Evolutionary conservation across 2,888 invertebrate species (phyloP).

Genomic region (Orchesella flavescens): DNA sequence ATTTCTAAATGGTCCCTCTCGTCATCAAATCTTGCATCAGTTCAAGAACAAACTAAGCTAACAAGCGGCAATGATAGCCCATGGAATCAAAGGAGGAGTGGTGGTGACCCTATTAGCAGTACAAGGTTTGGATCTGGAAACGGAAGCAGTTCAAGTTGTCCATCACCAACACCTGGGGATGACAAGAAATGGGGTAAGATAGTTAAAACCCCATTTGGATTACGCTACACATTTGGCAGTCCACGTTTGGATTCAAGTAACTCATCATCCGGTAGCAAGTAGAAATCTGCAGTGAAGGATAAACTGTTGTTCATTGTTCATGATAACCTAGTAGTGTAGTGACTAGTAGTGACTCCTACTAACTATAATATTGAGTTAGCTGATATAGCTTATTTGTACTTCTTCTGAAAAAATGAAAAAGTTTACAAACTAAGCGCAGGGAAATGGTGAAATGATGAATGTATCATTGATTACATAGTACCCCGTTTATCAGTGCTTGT

Average conservation of each 20-base stretch:
- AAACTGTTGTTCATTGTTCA: neutral
- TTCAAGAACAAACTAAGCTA: conserved; percentile 65
- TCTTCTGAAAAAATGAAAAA: conserved; percentile 62
- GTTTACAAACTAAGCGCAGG: conserved; percentile 44
- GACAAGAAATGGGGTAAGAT: conserved; percentile 71
- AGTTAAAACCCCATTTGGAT: conserved; percentile 72
- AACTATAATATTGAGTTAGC: neutral
- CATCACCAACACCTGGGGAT: conserved; percentile 56
- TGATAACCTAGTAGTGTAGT: neutral
- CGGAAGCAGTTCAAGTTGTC: conserved; percentile 28
- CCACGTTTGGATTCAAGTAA: conserved; percentile 38
- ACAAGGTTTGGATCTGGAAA: conserved; percentile 28
- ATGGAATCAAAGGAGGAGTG: conserved; percentile 68
- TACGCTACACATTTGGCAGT: conserved; percentile 71
- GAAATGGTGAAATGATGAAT: too few relatives aligned
- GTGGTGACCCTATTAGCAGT: conserved; percentile 52
- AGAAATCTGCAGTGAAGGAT: neutral
- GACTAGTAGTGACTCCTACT: neutral
- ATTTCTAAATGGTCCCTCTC: conserved; percentile 70
- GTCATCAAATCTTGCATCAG: conserved; percentile 67
- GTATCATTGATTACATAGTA: too few relatives aligned
- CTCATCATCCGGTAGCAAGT: conserved; percentile 20
- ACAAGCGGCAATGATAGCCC: conserved; percentile 67
- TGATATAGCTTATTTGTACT: conserved; percentile 55
- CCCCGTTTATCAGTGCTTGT: too few relatives aligned